These are phyloP conservation scores for Simalia tracyae DNA, from an alignment of 2,797 vertebrate genomes.

Conservation along the genomic window DNA sequence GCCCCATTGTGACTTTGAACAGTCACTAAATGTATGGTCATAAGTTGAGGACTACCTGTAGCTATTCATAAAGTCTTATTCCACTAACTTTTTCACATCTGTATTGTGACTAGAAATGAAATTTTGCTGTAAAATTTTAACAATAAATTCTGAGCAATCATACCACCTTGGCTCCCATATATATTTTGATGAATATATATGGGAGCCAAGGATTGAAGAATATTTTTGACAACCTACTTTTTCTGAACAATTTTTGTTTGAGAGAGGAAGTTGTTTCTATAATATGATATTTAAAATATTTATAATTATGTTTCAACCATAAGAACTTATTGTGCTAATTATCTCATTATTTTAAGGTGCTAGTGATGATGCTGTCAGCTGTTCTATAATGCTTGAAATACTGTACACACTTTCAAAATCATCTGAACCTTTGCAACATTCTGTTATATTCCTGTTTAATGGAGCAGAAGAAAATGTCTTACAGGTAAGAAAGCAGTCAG, in stretches of 20 bases:
- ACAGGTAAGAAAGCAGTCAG: conserved; percentile 79
- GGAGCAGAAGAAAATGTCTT: conserved; percentile 95
- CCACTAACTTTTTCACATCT: not conserved
- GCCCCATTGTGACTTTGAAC: too few relatives aligned
- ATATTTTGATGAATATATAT: too few relatives aligned
- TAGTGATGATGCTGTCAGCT: conserved; percentile 97
- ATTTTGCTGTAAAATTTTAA: not conserved
- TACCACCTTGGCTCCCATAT: not conserved
- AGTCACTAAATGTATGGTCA: too few relatives aligned
- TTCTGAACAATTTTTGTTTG: not conserved
- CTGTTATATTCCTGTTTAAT: conserved; percentile 95
- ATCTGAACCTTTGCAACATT: conserved; percentile 83
- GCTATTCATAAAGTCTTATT: not conserved
- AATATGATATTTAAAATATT: not conserved
- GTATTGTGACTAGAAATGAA: not conserved
- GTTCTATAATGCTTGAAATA: conserved; percentile 96
- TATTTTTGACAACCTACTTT: not conserved
- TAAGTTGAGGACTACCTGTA: too few relatives aligned
- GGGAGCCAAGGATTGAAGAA: not conserved
- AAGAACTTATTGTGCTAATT: not conserved
- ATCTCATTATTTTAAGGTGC: conserved; percentile 79
- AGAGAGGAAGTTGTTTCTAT: not conserved
- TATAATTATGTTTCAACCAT: not conserved
- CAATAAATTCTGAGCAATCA: not conserved
- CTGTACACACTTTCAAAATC: conserved; percentile 85